Evolutionary conservation across 2,888 invertebrate genomes (phyloP).

Genomic region (Argyresthia goedartella): DNA sequence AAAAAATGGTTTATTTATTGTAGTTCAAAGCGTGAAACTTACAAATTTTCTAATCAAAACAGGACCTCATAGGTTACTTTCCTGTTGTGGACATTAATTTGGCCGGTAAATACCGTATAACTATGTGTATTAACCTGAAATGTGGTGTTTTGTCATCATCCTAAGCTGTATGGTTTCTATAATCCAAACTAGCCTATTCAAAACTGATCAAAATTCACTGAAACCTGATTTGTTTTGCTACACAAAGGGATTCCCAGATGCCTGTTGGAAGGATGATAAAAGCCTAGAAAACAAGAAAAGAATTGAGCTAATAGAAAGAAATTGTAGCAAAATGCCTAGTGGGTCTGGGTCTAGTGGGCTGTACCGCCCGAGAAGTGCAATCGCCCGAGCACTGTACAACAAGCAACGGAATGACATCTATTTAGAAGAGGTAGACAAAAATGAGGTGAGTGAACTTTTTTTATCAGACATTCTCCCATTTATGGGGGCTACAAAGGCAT

Average conservation of each 20-base stretch:
- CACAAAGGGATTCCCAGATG: slow-evolving; percentile 30
- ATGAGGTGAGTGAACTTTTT: slow-evolving; percentile 67
- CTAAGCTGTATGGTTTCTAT: no score
- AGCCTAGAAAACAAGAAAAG: background rate
- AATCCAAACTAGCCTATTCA: background rate
- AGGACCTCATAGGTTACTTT: no score
- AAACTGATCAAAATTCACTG: slow-evolving; percentile 16
- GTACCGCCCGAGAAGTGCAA: slow-evolving; percentile 77
- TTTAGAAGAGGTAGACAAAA: slow-evolving; percentile 76
- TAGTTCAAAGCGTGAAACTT: no score
- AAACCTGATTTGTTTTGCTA: slow-evolving; percentile 35
- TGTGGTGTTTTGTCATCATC: no score
- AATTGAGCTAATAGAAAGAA: no score
- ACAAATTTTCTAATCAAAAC: no score
- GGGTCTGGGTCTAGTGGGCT: slow-evolving; percentile 43
- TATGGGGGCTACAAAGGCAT: no score
- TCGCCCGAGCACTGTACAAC: slow-evolving; percentile 79
- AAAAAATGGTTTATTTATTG: no score
- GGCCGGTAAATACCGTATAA: no score
- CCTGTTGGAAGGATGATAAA: slow-evolving; percentile 27
- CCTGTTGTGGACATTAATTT: no score
- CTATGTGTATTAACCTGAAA: no score
- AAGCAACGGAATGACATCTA: slow-evolving; percentile 79
- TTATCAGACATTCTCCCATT: background rate
- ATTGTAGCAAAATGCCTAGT: slow-evolving; percentile 30